phyloP scores from a whole-genome alignment of 2,797 vertebrate genomes.

The Ceyx erithaca region DNA sequence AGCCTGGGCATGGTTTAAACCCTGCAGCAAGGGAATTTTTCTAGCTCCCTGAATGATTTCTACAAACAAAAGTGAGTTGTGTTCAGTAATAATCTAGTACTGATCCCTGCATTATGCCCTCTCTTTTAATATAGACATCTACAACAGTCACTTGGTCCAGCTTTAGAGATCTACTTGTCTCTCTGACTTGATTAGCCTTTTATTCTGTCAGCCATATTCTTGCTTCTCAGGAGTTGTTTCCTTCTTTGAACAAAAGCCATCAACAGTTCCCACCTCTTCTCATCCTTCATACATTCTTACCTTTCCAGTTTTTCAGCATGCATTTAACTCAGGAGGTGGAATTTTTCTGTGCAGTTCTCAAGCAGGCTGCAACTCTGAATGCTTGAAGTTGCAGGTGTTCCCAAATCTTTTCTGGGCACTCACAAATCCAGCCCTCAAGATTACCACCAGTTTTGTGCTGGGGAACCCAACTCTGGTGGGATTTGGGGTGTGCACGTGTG shows the following conservation, averaged over 20 bases:
- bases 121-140: conserved; percentile 36
- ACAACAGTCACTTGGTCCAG: conserved; percentile 30
- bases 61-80: conserved; percentile 23
- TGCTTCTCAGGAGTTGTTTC: conserved; percentile 34
- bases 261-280: not conserved
- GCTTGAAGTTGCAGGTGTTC: not conserved
- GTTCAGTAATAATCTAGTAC: conserved; percentile 23
- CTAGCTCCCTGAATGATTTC: not conserved
- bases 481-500: not conserved
- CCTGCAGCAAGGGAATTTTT: not conserved
- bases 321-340: conserved; percentile 27
- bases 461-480: not conserved
- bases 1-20: not conserved
- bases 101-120: not conserved
- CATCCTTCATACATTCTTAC: conserved; percentile 46
- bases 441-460: not conserved
- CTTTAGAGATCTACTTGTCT: conserved; percentile 20
- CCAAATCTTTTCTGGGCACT: not conserved
- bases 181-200: conserved; percentile 37
- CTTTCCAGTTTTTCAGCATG: conserved; percentile 62
- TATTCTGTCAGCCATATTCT: conserved; percentile 26
- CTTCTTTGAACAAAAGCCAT: conserved; percentile 61
- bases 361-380: not conserved
- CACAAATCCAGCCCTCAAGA: not conserved
- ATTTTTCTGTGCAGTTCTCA: conserved; percentile 24